Base-by-base conservation (phyloP, 2,797 vertebrate genomes). In the Semotilus atromaculatus region DNA sequence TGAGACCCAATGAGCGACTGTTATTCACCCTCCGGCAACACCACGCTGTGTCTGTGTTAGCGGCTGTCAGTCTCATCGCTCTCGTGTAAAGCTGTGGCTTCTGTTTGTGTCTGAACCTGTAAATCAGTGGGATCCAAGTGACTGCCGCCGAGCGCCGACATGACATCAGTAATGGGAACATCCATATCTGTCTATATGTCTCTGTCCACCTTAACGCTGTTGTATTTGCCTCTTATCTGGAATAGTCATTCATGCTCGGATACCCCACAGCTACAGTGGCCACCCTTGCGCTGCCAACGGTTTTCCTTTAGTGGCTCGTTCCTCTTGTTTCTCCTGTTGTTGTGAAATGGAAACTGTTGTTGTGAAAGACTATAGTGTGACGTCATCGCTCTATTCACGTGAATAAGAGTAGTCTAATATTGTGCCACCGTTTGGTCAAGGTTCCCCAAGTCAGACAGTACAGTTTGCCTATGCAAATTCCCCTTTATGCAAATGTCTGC, bases 381-480 rank as follows among this genome's bases (percentile, higher is more conserved):
- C 34, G 68, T 82, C 68, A 58, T 72, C 23, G 18, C 16, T 81
- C 82, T 55, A 40, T 83, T 55, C 62, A 45, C 26, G 68, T 9
- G 19, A 58, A 70, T 38, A 84, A 67, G 60, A 67, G 6, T 36
- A 31, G 31, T 3, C 31, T 31, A 78, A 78, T 78, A 80, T 74
- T 75, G n/a, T 74, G 84, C 68, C n/a, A 29, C n/a, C 8, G 70
- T 70, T 48, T 55, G 38, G 36, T 67, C 67, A 51, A 85, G 45
- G 16, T 53, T 85, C 26, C 64, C 26, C 36, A 21, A 40, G 51
- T 75, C 38, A 81, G 60, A 78, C 73, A 36, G 58, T 85, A 85
- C 68, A 55, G 80, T 83, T 80, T 85, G 83, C 34, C 31, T n/a
- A 81, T 84, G 74, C 60, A 84, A 84, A 84, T 78, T 71, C 51